Evolutionary conservation across 1,140 invertebrate genomes (phyloP), one percentile per base, ranked within the genome.

Genomic region (Ceratina australensis): DNA sequence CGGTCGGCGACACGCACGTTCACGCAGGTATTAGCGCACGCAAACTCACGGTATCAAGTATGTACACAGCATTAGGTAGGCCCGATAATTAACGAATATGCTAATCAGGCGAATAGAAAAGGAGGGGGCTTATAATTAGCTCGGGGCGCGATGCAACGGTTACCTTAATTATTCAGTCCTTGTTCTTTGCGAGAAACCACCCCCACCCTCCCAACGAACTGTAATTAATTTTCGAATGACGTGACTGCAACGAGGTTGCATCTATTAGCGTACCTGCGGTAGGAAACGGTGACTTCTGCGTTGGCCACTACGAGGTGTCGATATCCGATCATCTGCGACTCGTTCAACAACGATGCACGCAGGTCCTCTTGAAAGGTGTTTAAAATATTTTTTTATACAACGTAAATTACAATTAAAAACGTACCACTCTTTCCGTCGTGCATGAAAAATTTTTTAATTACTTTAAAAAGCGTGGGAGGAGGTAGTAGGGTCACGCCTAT

Each of bases 161-260:
- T 86, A 81, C 85, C 81, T 87, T 88, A 89, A 89, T 89, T 89
- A 89, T 88, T 85, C 87, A 89, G 84, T 85, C 88, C 87, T 89
- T 86, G 83, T 88, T 88, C 86, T 88, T 87, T 87, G 81, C 83
- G 81, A n/a, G 86, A 42, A 10, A 1, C 33, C 33, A 42, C 33
- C 33, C 33, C 33, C 10, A n/a, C n/a, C 33, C 33, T 5, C 66
- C 79, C 75, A 59, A 64, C 81, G 76, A 75, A 80, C 79, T 85
- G 78, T 86, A 88, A 89, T 89, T 88, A 89, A 89, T 89, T 89
- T 89, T 84, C 82, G 78, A 89, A 88, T 88, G 81, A 89, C 87
- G 87, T 89, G 87, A 89, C 87, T 87, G 81, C 81, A 88, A 87
- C 77, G 87, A 87, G 83, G 81, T 88, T 86, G 85, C 86, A 87